Base-by-base conservation (phyloP, 2,888 invertebrate species). In the Macrosoma leucophasiata region DNA sequence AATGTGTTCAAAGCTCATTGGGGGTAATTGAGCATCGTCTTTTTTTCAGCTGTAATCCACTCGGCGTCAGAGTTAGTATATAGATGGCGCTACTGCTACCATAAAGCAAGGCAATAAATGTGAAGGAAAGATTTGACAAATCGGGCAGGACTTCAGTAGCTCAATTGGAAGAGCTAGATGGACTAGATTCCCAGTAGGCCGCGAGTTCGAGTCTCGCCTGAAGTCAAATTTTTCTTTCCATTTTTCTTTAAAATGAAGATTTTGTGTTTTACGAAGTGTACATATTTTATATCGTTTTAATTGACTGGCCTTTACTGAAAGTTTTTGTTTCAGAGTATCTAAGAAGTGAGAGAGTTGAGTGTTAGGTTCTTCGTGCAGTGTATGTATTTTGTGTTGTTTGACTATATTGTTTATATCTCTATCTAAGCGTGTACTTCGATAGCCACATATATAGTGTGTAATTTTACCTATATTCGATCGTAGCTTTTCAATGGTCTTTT, bases 251-350 rank as follows among this genome's bases (percentile, higher is more conserved):
- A 43, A 45, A 19, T 38, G 37, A 11, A 8, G 21, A 11, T 45
- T 48, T 19, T 47, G 42, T 8, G 9, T 22, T 26, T 43, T 44
- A 0, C 47, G 27, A 7, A 29, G 14, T 20, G 41, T 42, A 12
- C 41, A 40, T 20, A 4, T 13, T 18, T 22, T 29, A 13, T 47
- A 41, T 18, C 46, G 20, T 23, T 31, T 30, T 13, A 39, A 14
- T 19, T 39, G n/a, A 12, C 20, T 32, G n/a, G 13, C 4, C 7
- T 19, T 4, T 7, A 33, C n/a, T 5, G 13, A n/a, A 7, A 43
- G 24, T 24, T 37, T 39, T 27, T 39, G 37, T 34, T 43, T 43
- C 3, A 39, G 13, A 1, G 39, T 40, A 28, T 37, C 35, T 9
- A 43, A 17, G 14, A 36, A 29, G 11, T 39, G 28, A 8, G 6